These are phyloP conservation scores for Ceyx melanurus DNA, from an alignment of 2,113 vertebrate species.

Conservation along the genomic window DNA sequence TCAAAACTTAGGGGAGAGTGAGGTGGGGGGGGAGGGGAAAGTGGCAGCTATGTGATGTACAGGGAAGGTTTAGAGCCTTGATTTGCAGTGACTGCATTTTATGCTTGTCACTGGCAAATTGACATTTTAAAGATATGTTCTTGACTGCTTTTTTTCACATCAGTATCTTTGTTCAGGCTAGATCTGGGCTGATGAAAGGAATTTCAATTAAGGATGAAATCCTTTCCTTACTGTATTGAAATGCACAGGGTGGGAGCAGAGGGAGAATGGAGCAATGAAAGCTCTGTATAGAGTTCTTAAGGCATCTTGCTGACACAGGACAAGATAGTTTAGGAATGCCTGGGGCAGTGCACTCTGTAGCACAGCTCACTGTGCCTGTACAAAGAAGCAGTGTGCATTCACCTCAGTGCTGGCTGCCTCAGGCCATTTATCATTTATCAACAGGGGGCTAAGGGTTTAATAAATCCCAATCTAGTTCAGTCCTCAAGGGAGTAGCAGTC, in stretches of 20 bases:
- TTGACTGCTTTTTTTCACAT: conserved; percentile 59
- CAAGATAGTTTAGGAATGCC: conserved; percentile 61
- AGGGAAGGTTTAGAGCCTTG: conserved; percentile 6
- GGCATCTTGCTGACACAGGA: conserved; percentile 67
- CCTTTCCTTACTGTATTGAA: conserved; percentile 43
- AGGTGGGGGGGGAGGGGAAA: background rate
- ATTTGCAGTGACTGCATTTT: conserved; percentile 56
- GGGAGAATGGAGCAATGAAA: conserved; percentile 29
- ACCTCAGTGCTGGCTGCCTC: conserved; percentile 26
- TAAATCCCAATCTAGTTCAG: conserved; percentile 43
- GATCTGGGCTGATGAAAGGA: conserved; percentile 68
- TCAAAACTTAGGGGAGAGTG: background rate
- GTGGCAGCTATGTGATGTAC: conserved; percentile 19
- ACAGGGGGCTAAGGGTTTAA: conserved; percentile 19
- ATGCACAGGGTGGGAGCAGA: conserved; percentile 22
- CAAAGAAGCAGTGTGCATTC: conserved; percentile 31
- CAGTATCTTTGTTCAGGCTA: conserved; percentile 65
- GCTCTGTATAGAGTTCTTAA: conserved; percentile 28
- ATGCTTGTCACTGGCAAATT: conserved; percentile 60
- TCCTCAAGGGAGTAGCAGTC: background rate
- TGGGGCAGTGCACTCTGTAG: conserved; percentile 33
- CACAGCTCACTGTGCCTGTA: conserved; percentile 22
- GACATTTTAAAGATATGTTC: conserved; percentile 66
- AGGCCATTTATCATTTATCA: background rate
- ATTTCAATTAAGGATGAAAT: conserved; percentile 67